phyloP scores from a whole-genome alignment of 2,888 invertebrate genomes.

The Patella caerulea region DNA sequence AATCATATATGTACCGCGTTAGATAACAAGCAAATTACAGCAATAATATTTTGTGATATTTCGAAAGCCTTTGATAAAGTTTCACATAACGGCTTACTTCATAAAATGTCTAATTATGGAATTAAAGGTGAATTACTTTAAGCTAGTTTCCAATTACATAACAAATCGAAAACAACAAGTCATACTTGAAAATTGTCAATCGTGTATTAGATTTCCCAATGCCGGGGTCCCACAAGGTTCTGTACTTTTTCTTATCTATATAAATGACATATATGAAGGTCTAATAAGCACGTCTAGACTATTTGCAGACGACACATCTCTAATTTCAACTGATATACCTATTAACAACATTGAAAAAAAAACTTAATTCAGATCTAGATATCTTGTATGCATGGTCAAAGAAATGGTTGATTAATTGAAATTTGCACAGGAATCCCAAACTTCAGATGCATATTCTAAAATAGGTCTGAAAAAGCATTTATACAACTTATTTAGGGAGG shows the following conservation, averaged over 20 bases:
- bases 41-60: slow-evolving; percentile 40
- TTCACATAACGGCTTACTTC: slow-evolving; percentile 11
- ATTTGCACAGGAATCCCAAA: too few species aligned
- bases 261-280: neutral
- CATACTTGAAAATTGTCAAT: neutral
- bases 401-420: neutral
- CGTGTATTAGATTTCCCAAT: neutral
- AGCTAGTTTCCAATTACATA: neutral
- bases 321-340: neutral
- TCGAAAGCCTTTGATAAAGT: slow-evolving; percentile 21
- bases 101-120: slow-evolving; percentile 19
- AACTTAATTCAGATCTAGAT: neutral
- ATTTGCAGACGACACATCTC: neutral
- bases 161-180: neutral
- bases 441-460: too few species aligned
- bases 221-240: neutral
- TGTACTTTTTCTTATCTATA: slow-evolving; percentile 7
- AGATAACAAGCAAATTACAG: slow-evolving; percentile 31
- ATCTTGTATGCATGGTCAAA: neutral
- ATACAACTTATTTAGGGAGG: too few species aligned
- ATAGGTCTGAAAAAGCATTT: too few species aligned
- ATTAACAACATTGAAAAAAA: neutral
- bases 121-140: slow-evolving; percentile 6
- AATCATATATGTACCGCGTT: slow-evolving; percentile 30
- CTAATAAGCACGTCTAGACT: neutral